Percentiles rank a stretch among this genome's conserved stretches.
Evolutionary conservation across 2,888 invertebrate species (phyloP).

Genomic region (Hyles lineata): DNA sequence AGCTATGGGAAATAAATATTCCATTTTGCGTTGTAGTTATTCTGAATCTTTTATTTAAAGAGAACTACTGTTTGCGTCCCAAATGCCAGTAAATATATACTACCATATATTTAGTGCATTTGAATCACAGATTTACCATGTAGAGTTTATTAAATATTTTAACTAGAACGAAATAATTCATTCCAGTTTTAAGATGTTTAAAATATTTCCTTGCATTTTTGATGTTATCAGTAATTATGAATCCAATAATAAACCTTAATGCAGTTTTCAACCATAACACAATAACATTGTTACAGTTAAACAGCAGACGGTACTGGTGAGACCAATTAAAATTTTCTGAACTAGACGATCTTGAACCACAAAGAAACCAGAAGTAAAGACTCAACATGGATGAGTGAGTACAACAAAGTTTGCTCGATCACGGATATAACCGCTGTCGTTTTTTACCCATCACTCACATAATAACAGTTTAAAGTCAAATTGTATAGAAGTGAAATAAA

Average conservation of each 20-base stretch:
- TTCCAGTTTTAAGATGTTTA: no score
- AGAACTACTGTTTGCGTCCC: no score
- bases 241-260: no score
- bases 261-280: neutral
- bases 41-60: neutral
- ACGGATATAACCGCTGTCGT: slow-evolving; percentile 1
- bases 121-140: no score
- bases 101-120: no score
- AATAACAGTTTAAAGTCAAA: slow-evolving; percentile 11
- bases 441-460: slow-evolving; percentile 5
- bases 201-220: no score
- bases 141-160: no score
- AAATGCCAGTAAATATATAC: no score
- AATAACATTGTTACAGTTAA: neutral
- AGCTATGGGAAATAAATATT: neutral
- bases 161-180: no score
- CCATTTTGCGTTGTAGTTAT: neutral
- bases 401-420: neutral
- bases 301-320: no score
- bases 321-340: no score
- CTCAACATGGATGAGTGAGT: neutral
- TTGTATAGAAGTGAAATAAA: neutral
- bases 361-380: neutral
- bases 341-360: neutral
- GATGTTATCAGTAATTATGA: no score